Evolutionary conservation across 2,888 invertebrate species (phyloP).

Genomic region (Cheiracanthium punctorium): DNA sequence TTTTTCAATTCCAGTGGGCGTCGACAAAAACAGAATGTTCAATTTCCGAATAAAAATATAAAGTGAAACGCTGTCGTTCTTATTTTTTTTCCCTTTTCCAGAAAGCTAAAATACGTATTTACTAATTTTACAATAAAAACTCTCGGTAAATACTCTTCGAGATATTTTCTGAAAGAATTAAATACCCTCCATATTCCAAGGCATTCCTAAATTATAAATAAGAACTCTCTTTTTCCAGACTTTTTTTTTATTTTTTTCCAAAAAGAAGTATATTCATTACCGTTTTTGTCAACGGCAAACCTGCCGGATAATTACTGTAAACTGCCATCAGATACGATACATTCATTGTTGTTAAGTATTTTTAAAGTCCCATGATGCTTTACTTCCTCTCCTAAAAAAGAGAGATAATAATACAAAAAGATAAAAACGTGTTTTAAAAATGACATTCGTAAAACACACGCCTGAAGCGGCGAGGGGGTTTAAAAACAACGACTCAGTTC

Average conservation of each 20-base stretch:
- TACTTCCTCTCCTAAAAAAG: not conserved
- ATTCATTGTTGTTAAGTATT: slow-evolving; percentile 66
- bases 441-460: slow-evolving; percentile 29
- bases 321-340: slow-evolving; percentile 29
- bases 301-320: slow-evolving; percentile 15
- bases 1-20: not conserved
- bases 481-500: slow-evolving; percentile 45
- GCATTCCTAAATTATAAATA: slow-evolving; percentile 14
- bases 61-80: not conserved
- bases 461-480: slow-evolving; percentile 52
- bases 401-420: slow-evolving; percentile 12
- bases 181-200: not conserved
- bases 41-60: not conserved
- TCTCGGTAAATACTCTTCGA: not conserved
- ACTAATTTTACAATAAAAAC: slow-evolving; percentile 9
- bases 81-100: not conserved
- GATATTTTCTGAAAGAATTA: slow-evolving; percentile 4
- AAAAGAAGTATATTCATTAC: slow-evolving; percentile 15
- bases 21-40: not conserved
- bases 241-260: not conserved
- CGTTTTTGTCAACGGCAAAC: slow-evolving; percentile 15
- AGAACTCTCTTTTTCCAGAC: not conserved
- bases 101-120: not conserved
- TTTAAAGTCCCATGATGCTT: slow-evolving; percentile 46
- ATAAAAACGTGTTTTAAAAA: slow-evolving; percentile 53